Percentiles rank a stretch among this genome's conserved stretches.
These are phyloP conservation scores for Ectropis grisescens DNA, from an alignment of 1,140 invertebrate genomes.

Conservation along the genomic window DNA sequence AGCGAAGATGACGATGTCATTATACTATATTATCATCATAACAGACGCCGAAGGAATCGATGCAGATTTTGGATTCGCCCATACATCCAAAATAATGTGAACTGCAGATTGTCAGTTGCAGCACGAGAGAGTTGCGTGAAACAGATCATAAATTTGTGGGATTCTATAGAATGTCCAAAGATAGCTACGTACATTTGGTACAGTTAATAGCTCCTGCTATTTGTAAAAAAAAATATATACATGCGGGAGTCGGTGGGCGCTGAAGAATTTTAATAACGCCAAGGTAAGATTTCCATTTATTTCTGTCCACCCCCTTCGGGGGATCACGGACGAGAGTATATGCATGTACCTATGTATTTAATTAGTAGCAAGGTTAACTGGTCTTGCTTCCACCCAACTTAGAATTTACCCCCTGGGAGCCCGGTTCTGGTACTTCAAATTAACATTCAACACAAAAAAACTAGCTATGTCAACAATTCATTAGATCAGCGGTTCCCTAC, in stretches of 20 bases:
- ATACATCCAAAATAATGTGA: constrained; percentile 11
- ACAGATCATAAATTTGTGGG: constrained; percentile 12
- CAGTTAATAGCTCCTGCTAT: constrained; percentile 9
- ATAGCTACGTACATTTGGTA: constrained; percentile 10
- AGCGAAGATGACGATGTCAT: background rate
- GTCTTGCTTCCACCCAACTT: no score
- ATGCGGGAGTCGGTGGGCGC: constrained; percentile 9
- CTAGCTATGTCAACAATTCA: no score
- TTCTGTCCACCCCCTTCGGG: background rate
- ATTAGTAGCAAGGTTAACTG: no score
- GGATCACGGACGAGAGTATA: no score
- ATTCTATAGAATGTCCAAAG: constrained; percentile 14
- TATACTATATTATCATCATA: constrained; percentile 2
- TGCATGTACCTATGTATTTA: no score
- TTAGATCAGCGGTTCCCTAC: no score
- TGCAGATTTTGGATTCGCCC: constrained; percentile 7
- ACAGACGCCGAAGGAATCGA: constrained; percentile 2
- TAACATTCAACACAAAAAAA: no score
- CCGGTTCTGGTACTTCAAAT: no score
- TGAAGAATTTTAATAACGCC: constrained; percentile 12
- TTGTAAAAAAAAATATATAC: constrained; percentile 9
- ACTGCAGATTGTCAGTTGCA: constrained; percentile 12
- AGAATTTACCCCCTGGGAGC: no score
- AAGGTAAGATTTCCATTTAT: constrained; percentile 12
- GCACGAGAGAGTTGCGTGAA: constrained; percentile 12